A percentile compares a stretch with the other conserved stretches of the same genome.
These are phyloP conservation scores for Heteromormyrus szaboi DNA, from an alignment of 2,797 vertebrate species.

Conservation along the genomic window DNA sequence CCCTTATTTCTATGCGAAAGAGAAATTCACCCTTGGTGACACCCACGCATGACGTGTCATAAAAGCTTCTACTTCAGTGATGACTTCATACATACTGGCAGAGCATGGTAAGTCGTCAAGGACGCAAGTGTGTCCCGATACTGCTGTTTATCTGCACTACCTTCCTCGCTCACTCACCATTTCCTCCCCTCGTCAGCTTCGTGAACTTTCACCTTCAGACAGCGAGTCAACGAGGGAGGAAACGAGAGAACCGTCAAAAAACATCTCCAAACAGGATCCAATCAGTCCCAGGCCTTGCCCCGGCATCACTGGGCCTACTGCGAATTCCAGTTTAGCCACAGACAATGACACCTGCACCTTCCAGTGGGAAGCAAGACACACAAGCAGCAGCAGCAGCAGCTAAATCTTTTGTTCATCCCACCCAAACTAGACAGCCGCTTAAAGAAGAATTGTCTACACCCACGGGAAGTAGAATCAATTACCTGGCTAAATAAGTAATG, in stretches of 20 bases:
- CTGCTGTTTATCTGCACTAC: neutral
- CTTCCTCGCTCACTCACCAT: neutral
- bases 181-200: neutral
- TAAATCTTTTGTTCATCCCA: constrained; percentile 25
- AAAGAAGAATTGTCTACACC: neutral
- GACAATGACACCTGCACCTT: constrained; percentile 11
- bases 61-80: neutral
- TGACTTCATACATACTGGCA: neutral
- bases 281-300: too few relatives aligned
- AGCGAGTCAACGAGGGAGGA: neutral
- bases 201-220: neutral
- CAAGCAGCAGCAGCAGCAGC: constrained; percentile 21
- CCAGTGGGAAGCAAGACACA: constrained; percentile 26
- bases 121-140: neutral
- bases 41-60: neutral
- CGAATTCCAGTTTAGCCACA: constrained; percentile 43
- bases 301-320: too few relatives aligned
- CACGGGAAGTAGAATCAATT: neutral
- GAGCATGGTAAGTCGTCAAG: neutral
- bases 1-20: neutral
- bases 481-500: neutral
- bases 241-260: neutral
- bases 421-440: neutral
- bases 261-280: too few relatives aligned
- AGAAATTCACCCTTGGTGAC: neutral